Evolutionary conservation across 2,797 vertebrate genomes (phyloP).

Genomic region (Ceryle rudis): DNA sequence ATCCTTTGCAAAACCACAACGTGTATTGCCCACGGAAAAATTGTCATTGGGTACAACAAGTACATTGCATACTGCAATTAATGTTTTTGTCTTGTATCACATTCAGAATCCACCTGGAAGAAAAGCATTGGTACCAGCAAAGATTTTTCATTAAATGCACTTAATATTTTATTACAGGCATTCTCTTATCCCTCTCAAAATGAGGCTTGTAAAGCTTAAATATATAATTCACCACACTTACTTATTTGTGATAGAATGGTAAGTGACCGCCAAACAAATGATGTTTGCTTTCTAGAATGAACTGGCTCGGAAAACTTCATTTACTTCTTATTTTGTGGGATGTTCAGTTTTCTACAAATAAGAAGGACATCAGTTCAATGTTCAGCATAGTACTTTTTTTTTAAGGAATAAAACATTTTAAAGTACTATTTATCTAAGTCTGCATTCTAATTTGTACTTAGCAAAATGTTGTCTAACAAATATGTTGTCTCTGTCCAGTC

Average conservation of each 20-base stretch:
- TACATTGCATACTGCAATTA: neutral
- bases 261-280: neutral
- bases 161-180: neutral
- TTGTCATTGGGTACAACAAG: neutral
- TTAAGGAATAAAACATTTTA: neutral
- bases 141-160: neutral
- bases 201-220: neutral
- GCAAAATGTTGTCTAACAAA: neutral
- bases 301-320: neutral
- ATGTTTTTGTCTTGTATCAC: neutral
- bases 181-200: neutral
- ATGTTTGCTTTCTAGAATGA: neutral
- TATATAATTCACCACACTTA: neutral
- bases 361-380: neutral
- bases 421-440: neutral
- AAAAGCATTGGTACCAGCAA: neutral
- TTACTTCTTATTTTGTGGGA: neutral
- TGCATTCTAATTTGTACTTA: neutral
- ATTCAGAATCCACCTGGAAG: neutral
- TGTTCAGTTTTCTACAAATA: neutral
- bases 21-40: neutral
- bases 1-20: neutral
- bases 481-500: neutral
- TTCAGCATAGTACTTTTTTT: neutral
- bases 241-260: neutral